Base-by-base conservation (phyloP, 2,888 invertebrate genomes). In the Ethmia dodecea region DNA sequence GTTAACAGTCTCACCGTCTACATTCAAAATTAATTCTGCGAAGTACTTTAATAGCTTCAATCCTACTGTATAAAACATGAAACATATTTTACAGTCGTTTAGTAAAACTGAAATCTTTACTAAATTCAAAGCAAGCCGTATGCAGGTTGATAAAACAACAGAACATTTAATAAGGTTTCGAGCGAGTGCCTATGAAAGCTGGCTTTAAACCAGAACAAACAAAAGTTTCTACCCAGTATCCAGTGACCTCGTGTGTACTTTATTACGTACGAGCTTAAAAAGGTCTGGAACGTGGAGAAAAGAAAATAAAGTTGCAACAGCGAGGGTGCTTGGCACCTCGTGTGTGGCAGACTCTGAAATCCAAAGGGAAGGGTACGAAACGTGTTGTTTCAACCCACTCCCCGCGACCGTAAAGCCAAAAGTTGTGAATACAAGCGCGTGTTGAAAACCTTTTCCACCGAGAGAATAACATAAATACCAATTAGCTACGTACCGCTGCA, bases 301-400 rank as follows among this genome's bases (percentile, higher is more conserved):
- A 59, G 55, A 60, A 65, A 71, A 70, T 59, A 65, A 58, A 62
- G 49, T 47, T 45, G 44, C 47, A 54, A 46, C 40, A 47, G 52
- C 37, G 49, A 62, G 61, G 60, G 53, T 57, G 63, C 58, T 40
- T 48, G 33, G 13, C 26, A 15, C 53, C 54, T 57, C 59, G 60
- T 69, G 65, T 66, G 66, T 61, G 69, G 67, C 53, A 35, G 47
- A 40, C 49, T 56, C 56, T 52, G 49, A 62, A 52, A 55, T 52
- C 52, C 29, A 29, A 35, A 36, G 53, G 57, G 57, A 55, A 13
- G 28, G 9, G 55, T 51, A 41, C 38, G 40, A 43, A 47, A 53
- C 54, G 57, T 64, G 61, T 64, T 64, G 50, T 68, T 70, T 50
- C 45, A 64, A 64, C 22, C n/a, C 22, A 22, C 22, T 22, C 22